Base-by-base conservation (phyloP, 2,888 invertebrate genomes). In the Thymelicus lineola region DNA sequence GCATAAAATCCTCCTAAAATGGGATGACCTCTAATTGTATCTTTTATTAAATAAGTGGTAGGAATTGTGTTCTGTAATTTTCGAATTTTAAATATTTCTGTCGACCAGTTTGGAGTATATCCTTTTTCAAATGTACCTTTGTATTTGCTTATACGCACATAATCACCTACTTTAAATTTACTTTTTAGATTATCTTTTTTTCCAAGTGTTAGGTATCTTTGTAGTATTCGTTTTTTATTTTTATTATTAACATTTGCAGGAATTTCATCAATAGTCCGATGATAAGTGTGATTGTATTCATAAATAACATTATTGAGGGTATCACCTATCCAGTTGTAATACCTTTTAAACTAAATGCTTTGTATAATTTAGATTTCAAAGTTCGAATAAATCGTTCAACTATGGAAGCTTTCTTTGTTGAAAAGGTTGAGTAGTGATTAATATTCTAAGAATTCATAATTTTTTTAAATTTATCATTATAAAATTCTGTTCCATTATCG, bases 81-180 rank as follows among this genome's bases (percentile, higher is more conserved):
- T 7, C 14, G 50, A 38, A 76, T 71, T 20, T 61, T 72, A 66
- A 75, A 76, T 73, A 76, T 57, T 74, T 76, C 77, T 7, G 75
- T 72, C 1, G 72, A 67, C 75, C 76, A 76, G 53, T 74, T 76
- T 9, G 42, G 55, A 17, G 65, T 65, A 36, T 57, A 65, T 7
- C 65, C 57, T 45, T 65, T 65, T 46, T 57, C 65, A 65, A 65
- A 65, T 17, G n/a, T 20, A 5, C 42, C 45, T 55, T 65, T 65
- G 28, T 65, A 45, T 46, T 65, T 65, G 36, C 65, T 65, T 36
- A 65, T 65, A n/a, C 57, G 15, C 12, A 65, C 65, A 65, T 12
- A 55, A 45, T 65, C 65, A 17, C 65, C 65, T 7, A 65, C 57
- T 59, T 36, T 58, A 38, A n/a, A 65, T 35, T 66, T 66, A 53